phyloP scores from a whole-genome alignment of 2,888 invertebrate species.

The Erynnis tages region DNA sequence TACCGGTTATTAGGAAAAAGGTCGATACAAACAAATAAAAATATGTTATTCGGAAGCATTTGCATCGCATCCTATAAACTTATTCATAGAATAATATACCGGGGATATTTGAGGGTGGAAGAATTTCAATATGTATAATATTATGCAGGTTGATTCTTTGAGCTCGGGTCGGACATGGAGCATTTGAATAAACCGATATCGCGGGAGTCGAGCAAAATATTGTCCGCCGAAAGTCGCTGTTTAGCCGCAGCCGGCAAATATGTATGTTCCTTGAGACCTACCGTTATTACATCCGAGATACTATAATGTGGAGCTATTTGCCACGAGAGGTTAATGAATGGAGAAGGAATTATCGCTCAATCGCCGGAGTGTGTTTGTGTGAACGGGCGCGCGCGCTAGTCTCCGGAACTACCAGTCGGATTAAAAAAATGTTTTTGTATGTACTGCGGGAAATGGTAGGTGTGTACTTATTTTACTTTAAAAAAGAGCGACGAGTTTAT shows the following conservation, averaged over 20 bases:
- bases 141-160: conserved; percentile 80
- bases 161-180: conserved; percentile 71
- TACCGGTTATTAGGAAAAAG: conserved; percentile 9
- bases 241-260: conserved; percentile 55
- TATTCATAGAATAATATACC: conserved; percentile 72
- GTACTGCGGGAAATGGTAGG: too few relatives aligned
- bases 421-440: too few relatives aligned
- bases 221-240: conserved; percentile 67
- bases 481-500: too few relatives aligned
- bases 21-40: conserved; percentile 30
- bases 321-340: too few relatives aligned
- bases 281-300: conserved; percentile 65
- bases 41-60: conserved; percentile 23
- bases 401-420: too few relatives aligned
- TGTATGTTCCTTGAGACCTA: conserved; percentile 57
- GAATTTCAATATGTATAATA: conserved; percentile 80
- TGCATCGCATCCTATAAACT: conserved; percentile 34
- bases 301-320: conserved; percentile 11
- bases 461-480: too few relatives aligned
- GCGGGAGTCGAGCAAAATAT: conserved; percentile 72
- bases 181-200: conserved; percentile 80
- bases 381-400: too few relatives aligned
- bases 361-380: too few relatives aligned
- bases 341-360: too few relatives aligned
- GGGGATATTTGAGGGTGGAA: conserved; percentile 64